phyloP scores from a whole-genome alignment of 2,888 invertebrate genomes.

The Cinara cedri region DNA sequence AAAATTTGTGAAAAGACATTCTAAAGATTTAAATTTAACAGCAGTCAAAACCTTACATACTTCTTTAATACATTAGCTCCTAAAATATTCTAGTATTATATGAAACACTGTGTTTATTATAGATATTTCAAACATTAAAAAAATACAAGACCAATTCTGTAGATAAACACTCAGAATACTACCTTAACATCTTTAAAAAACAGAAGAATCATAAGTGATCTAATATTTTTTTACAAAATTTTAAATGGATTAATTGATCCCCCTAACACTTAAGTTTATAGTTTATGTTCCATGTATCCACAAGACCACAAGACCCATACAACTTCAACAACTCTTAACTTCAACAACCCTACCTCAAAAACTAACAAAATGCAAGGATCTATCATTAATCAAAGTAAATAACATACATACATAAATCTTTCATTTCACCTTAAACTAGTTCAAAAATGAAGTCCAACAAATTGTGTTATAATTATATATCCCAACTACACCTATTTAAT shows the following conservation, averaged over 20 bases:
- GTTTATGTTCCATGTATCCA: too few species aligned
- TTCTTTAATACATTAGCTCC: background rate
- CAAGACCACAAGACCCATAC: too few species aligned
- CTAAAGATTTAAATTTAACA: background rate
- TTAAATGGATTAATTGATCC: background rate
- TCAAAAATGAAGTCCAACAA: too few species aligned
- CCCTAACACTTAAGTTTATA: too few species aligned
- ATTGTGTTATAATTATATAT: too few species aligned
- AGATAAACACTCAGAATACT: background rate
- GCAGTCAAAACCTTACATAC: background rate
- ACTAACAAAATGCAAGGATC: background rate
- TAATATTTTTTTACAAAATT: background rate
- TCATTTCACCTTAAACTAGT: too few species aligned
- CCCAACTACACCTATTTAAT: too few species aligned
- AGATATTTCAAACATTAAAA: conserved; percentile 10
- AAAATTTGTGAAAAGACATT: background rate
- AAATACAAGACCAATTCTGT: background rate
- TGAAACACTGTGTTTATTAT: background rate
- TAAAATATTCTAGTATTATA: background rate
- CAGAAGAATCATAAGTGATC: background rate
- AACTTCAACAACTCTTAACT: background rate
- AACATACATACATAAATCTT: too few species aligned
- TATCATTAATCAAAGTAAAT: background rate
- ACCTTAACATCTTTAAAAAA: background rate
- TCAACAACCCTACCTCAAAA: background rate